Evolutionary conservation across 2,888 invertebrate species (phyloP).

Genomic region (Stictocephala bisonia): DNA sequence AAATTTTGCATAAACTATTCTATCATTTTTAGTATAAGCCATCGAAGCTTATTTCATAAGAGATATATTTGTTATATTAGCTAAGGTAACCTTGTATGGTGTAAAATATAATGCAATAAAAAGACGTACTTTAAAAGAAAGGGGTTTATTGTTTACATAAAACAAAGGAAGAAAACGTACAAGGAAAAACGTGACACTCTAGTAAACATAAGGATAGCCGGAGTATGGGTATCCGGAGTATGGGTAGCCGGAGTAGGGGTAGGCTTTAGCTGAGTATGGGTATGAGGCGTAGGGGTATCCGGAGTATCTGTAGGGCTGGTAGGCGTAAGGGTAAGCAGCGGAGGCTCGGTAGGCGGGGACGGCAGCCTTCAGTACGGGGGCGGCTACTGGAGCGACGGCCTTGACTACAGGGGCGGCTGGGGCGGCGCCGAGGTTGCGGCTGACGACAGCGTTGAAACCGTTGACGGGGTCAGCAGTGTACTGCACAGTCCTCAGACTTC

Average conservation of each 20-base stretch:
- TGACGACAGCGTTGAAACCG: slow-evolving; percentile 59
- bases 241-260: slow-evolving; percentile 39
- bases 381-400: slow-evolving; percentile 35
- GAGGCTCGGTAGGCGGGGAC: slow-evolving; percentile 54
- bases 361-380: slow-evolving; percentile 25
- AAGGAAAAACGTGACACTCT: too few species aligned
- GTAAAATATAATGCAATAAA: too few species aligned
- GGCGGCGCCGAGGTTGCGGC: slow-evolving; percentile 50
- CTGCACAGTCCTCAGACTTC: slow-evolving; percentile 56
- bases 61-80: too few species aligned
- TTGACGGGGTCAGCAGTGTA: slow-evolving; percentile 59
- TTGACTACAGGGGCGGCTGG: slow-evolving; percentile 41
- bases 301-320: slow-evolving; percentile 35
- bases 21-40: too few species aligned
- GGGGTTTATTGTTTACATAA: too few species aligned
- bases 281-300: slow-evolving; percentile 32
- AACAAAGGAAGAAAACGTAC: too few species aligned
- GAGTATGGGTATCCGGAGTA: slow-evolving; percentile 40
- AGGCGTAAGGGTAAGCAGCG: slow-evolving; percentile 23
- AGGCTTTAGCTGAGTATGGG: slow-evolving; percentile 39
- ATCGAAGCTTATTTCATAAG: too few species aligned
- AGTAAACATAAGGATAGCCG: slow-evolving; percentile 48
- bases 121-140: too few species aligned
- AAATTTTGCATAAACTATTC: too few species aligned
- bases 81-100: too few species aligned